Evolutionary conservation across 1,140 invertebrate genomes (phyloP).

Genomic region (Drosophila murphyi): DNA sequence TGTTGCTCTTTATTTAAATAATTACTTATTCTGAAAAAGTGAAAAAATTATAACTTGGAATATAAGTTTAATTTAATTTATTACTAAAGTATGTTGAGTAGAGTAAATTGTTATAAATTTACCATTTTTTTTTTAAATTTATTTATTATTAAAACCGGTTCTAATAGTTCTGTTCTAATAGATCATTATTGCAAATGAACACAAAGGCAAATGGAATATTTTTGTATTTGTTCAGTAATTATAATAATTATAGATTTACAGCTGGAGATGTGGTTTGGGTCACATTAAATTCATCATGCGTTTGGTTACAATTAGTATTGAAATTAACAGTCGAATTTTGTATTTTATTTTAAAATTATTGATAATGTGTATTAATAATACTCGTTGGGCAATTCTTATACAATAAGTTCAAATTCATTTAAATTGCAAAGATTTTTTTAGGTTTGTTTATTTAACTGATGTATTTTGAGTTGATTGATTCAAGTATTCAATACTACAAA

Average conservation of each 20-base stretch:
- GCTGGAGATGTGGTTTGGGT: not conserved
- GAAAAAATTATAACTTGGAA: too few relatives aligned
- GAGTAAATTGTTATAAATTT: not conserved
- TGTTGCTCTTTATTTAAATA: too few relatives aligned
- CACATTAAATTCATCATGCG: not conserved
- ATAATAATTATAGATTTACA: not conserved
- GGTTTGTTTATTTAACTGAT: not conserved
- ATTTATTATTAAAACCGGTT: constrained; percentile 13
- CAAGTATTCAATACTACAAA: constrained; percentile 17
- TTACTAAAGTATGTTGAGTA: not conserved
- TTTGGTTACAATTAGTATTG: too few relatives aligned
- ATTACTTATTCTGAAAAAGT: too few relatives aligned
- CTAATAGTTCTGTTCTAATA: constrained; percentile 23
- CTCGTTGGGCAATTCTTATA: not conserved
- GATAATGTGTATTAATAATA: not conserved
- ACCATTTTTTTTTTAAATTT: not conserved
- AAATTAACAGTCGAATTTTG: too few relatives aligned
- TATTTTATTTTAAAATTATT: too few relatives aligned
- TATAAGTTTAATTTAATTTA: too few relatives aligned
- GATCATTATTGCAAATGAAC: not conserved
- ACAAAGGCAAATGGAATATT: constrained; percentile 15
- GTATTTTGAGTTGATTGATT: constrained; percentile 20
- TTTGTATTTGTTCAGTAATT: not conserved
- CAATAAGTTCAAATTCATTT: constrained; percentile 25
- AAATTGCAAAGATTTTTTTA: constrained; percentile 11